Percentiles rank a stretch among this genome's conserved stretches.
Conservation (phyloP, 2,113 vertebrate genomes). For the Ammodytes dubius region DNA sequence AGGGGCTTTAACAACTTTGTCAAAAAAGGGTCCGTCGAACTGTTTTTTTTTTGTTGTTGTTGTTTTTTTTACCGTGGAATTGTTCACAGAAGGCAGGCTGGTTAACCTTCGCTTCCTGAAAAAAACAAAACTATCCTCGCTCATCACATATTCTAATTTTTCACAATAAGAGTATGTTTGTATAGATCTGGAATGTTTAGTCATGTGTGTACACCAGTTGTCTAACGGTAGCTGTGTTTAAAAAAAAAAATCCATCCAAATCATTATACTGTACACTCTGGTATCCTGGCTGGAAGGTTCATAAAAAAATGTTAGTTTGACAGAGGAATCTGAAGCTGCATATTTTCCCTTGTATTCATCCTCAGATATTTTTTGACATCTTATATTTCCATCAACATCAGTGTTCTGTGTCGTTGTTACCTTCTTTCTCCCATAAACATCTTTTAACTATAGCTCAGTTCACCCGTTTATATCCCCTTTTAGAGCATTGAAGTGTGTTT, state of each 20-base stretch:
- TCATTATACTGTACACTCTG: conserved; percentile 7
- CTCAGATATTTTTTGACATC: background rate
- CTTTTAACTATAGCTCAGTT: conserved; percentile 18
- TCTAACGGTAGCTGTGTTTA: conserved; percentile 8
- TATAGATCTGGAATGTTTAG: background rate
- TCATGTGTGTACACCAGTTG: background rate
- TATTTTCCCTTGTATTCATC: background rate
- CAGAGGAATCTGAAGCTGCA: background rate
- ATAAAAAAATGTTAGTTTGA: conserved; percentile 16
- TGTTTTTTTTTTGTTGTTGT: conserved; percentile 5
- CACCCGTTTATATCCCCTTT: background rate
- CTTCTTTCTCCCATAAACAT: background rate
- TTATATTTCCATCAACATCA: background rate
- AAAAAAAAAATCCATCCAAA: conserved; percentile 23
- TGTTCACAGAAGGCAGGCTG: conserved; percentile 35
- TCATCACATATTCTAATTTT: background rate
- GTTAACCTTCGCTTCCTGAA: background rate
- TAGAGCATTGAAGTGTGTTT: conserved; percentile 32
- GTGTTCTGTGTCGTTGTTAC: background rate
- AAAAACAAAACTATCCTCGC: background rate
- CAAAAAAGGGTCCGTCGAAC: background rate
- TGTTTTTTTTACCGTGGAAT: background rate
- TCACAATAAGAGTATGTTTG: background rate
- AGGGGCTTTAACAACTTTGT: conserved; percentile 37
- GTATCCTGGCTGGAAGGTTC: conserved; percentile 6